Conservation (phyloP, 2,797 vertebrate genomes). For the Bucorvus abyssinicus region DNA sequence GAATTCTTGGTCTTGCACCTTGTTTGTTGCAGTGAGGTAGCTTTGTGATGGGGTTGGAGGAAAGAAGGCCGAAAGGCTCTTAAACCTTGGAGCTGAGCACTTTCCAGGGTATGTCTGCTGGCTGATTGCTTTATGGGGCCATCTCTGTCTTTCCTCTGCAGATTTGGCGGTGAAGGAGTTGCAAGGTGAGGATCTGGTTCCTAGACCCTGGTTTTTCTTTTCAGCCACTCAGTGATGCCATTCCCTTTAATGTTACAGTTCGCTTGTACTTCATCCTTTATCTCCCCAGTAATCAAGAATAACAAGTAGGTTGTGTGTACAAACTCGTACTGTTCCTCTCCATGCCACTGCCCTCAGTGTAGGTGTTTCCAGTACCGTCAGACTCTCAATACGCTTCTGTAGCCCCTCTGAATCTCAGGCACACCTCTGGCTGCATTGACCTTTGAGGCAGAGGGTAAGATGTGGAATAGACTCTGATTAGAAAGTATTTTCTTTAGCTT, state of each 20-base stretch:
- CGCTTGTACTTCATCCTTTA: neutral
- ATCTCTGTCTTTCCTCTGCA: constrained; percentile 45
- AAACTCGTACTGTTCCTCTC: neutral
- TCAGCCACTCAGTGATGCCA: neutral
- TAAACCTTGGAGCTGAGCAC: neutral
- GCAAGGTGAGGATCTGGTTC: constrained; percentile 56
- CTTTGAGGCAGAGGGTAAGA: neutral
- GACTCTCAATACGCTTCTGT: neutral
- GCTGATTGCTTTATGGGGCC: neutral
- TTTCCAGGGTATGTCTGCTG: neutral
- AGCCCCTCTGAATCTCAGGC: neutral
- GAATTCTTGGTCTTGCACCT: neutral
- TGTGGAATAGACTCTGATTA: neutral
- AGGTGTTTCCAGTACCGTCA: neutral
- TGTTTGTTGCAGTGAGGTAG: neutral
- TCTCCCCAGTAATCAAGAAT: neutral
- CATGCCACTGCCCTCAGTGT: neutral
- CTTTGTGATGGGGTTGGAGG: neutral
- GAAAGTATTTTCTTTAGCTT: neutral
- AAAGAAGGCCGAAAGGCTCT: neutral
- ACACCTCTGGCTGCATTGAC: neutral
- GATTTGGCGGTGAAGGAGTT: constrained; percentile 58
- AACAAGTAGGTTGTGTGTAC: neutral
- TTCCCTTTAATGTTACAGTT: neutral
- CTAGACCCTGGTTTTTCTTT: neutral